Evolutionary conservation across 2,797 vertebrate genomes (phyloP), one percentile per base, ranked within the genome.

Genomic region (Eulemur rubriventer): DNA sequence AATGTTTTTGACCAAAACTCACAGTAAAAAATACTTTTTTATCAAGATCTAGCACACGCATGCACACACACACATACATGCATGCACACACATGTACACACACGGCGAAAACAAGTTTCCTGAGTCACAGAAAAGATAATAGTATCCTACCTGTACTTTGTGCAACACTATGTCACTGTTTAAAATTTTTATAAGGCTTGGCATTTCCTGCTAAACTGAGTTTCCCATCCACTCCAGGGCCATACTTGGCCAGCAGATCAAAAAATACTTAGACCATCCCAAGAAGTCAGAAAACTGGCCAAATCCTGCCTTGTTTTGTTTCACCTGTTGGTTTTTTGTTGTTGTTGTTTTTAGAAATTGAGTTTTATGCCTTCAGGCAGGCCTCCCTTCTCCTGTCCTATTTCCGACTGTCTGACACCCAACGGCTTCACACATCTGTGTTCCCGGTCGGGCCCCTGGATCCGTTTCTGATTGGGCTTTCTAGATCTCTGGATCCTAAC

Each of bases 251-350:
- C 33, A 63, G 20, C 20, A 83, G 57, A 83, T 2, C 95, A 26
- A 38, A 95, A 97, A 95, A 76, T n/a, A 85, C 52, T 82, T 73
- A 55, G 79, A 38, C 65, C 55, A 90, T 41, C 43, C 33, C 83
- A 41, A 88, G 63, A 89, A 96, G 63, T 86, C 75, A 91, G 91
- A 91, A 82, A 76, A 82, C 22, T 7, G 18, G 43, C 70, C 26
- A 6, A 33, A 83, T 76, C 20, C 59, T 93, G 80, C 91, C 52
- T 88, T 35, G 35, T 59, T 94, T 79, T 52, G 33, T 52, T 94
- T 94, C 72, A 80, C 79, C 92, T 80, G 41, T 84, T 89, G 61
- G 69, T 35, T 82, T 14, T 26, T 4, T 7, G 17, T 18, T 50
- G 3, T 78, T 69, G 10, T 22, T 50, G 30, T 55, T n/a, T 72